A percentile compares a stretch with the other conserved stretches of the same genome.
Evolutionary conservation across 1,140 invertebrate species (phyloP).

Genomic region (Eurosta solidaginis): DNA sequence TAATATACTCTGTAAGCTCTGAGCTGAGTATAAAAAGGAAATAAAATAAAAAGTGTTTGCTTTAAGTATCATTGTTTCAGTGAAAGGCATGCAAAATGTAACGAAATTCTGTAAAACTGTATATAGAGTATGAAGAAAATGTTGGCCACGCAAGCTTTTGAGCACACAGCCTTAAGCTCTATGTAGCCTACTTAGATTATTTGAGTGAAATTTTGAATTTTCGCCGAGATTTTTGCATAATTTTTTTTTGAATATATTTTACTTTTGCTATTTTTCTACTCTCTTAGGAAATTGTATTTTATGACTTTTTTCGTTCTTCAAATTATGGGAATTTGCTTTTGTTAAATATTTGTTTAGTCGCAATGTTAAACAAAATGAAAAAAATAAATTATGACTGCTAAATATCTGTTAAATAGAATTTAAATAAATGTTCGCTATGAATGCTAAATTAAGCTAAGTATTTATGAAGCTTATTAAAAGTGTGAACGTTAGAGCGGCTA

Average conservation of each 20-base stretch:
- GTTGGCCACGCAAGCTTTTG: neutral
- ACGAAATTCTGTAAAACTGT: neutral
- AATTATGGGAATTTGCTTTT: neutral
- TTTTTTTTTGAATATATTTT: no score
- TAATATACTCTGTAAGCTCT: no score
- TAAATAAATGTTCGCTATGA: no score
- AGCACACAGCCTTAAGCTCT: neutral
- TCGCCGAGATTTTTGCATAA: neutral
- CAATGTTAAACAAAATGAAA: neutral
- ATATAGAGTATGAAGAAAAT: neutral
- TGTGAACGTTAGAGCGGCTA: no score
- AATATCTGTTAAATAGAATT: no score
- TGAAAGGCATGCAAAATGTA: neutral
- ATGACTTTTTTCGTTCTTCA: neutral
- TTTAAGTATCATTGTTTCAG: neutral
- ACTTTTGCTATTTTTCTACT: neutral
- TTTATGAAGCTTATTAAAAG: no score
- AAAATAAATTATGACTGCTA: no score
- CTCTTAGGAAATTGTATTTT: neutral
- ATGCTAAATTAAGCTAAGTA: no score
- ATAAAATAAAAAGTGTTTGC: conserved; percentile 16
- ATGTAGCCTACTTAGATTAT: neutral
- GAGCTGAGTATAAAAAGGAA: no score
- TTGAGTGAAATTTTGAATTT: neutral
- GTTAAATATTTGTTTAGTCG: neutral